A percentile compares a stretch with the other conserved stretches of the same genome.
These are phyloP conservation scores for Agonopterix subpropinquella DNA, from an alignment of 2,888 invertebrate species.

Conservation along the genomic window DNA sequence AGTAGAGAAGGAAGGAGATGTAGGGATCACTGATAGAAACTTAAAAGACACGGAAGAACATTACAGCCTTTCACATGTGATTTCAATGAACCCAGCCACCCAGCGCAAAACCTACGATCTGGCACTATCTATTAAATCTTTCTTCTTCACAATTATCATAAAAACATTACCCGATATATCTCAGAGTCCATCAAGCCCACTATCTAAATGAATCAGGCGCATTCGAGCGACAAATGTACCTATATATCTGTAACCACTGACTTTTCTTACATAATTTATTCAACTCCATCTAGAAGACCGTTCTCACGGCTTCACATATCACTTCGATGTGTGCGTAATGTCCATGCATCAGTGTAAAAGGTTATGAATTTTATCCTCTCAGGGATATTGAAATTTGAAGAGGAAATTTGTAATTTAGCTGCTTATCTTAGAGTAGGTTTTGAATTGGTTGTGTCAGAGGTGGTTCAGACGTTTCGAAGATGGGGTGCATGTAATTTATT, in stretches of 20 bases:
- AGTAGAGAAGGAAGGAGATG: no score
- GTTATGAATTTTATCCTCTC: slow-evolving; percentile 55
- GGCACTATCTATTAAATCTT: neutral
- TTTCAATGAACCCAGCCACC: no score
- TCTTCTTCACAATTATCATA: no score
- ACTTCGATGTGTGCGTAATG: slow-evolving; percentile 26
- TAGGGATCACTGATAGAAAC: no score
- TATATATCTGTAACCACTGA: slow-evolving; percentile 19
- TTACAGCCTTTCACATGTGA: no score
- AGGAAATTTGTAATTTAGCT: slow-evolving; percentile 17
- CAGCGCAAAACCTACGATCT: neutral
- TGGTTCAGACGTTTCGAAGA: slow-evolving; percentile 23
- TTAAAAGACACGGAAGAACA: no score
- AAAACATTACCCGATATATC: slow-evolving; percentile 1
- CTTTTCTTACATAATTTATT: slow-evolving; percentile 34
- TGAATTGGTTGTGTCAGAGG: slow-evolving; percentile 6
- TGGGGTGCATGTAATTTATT: slow-evolving; percentile 53
- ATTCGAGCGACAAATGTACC: slow-evolving; percentile 30
- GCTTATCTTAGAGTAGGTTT: slow-evolving; percentile 6
- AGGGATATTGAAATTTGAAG: slow-evolving; percentile 5
- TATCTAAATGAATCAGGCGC: slow-evolving; percentile 40
- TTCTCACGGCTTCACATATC: slow-evolving; percentile 28
- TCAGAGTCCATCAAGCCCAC: slow-evolving; percentile 11
- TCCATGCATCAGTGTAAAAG: slow-evolving; percentile 35
- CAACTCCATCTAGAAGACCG: slow-evolving; percentile 21